Evolutionary conservation across 2,113 vertebrate species (phyloP), one percentile per base, ranked within the genome.

Genomic region (Murina feae): DNA sequence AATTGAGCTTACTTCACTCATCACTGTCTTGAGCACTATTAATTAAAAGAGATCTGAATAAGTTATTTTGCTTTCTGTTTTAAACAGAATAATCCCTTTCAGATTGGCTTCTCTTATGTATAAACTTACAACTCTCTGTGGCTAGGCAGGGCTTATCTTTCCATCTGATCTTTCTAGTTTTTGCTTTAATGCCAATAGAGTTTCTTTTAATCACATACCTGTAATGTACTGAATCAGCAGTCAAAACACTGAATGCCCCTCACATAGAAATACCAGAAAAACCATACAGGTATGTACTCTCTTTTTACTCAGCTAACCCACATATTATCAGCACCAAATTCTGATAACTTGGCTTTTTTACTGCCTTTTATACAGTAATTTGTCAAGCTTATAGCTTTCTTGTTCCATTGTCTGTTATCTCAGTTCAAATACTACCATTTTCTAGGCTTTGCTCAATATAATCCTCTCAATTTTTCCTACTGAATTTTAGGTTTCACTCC

Each of bases 401-500:
- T 91, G 2, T 89, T 82, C 66, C 58, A 68, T 76, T 87, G 66
- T 83, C 37, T 81, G 86, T 92, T 86, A 80, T 20, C 35, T 78
- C 83, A 71, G n/a, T 92, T 86, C 83, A 95, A 95, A 94, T 47
- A 89, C 30, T 68, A 44, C 44, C 18, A 0, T 79, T 95, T 86
- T 49, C 78, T 76, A 65, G 44, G 20, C 10, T 81, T 91, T 89
- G 75, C 14, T 81, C 21, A 28, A 76, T 84, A 86, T 39, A 86
- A 83, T 93, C 47, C 92, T 84, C 30, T 93, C 82, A 30, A 14
- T 69, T 95, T 92, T 91, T 65, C 69, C 53, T 63, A 32, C 44
- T 71, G 86, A 95, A 95, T 86, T 91, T 92, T 89, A 80, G 86
- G 35, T 84, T 91, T 96, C 79, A 80, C 90, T 92, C 80, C 55